These are phyloP conservation scores for Bombus sibiricus DNA, from an alignment of 1,140 invertebrate species.

Conservation along the genomic window DNA sequence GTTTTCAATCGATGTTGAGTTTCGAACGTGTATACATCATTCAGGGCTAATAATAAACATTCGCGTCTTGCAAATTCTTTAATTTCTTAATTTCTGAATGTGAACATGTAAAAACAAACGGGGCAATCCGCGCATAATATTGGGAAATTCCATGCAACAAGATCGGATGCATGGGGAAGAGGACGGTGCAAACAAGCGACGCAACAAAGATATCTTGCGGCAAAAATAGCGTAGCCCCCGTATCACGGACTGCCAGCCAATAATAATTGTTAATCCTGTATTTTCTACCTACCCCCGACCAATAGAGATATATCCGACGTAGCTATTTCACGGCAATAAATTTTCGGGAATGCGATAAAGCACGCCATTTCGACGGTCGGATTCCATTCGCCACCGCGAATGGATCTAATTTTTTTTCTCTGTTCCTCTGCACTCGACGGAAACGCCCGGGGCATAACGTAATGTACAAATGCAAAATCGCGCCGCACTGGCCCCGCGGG, in stretches of 20 bases:
- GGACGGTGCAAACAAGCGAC: not conserved
- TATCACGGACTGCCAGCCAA: conserved; percentile 9
- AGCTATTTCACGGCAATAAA: conserved; percentile 59
- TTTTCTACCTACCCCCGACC: conserved; percentile 27
- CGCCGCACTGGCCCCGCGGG: conserved; percentile 58
- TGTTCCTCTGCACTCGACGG: conserved; percentile 31
- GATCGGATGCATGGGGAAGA: not conserved
- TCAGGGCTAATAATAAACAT: too few species aligned
- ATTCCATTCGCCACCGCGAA: conserved; percentile 54
- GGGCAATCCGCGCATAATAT: not conserved
- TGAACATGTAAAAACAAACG: too few species aligned
- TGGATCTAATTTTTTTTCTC: conserved; percentile 58
- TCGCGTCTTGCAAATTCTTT: too few species aligned
- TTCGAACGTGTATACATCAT: too few species aligned
- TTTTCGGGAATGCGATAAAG: conserved; percentile 67
- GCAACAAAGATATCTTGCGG: not conserved
- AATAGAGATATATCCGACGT: conserved; percentile 52
- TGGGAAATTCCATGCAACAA: not conserved
- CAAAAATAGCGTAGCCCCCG: not conserved
- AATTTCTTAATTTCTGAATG: too few species aligned
- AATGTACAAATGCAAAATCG: conserved; percentile 68
- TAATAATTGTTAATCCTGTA: conserved; percentile 60
- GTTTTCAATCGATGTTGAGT: too few species aligned
- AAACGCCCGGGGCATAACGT: conserved; percentile 57
- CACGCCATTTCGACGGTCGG: conserved; percentile 54